Base-by-base conservation (phyloP, 2,888 invertebrate genomes). In the Stegophylla sp. region DNA sequence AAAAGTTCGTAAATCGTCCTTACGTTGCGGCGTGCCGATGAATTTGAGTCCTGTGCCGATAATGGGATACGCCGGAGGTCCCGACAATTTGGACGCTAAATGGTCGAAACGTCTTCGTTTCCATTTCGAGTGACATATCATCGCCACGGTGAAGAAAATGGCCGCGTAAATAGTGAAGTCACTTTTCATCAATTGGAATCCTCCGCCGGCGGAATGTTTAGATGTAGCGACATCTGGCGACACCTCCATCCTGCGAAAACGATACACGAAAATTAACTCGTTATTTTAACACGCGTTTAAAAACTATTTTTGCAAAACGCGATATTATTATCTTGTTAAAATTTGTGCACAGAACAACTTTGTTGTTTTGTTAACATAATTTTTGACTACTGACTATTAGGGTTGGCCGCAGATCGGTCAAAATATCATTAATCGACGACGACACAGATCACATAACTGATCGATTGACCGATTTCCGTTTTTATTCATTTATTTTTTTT, bases 101-200 rank as follows among this genome's bases (percentile, higher is more conserved):
- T 63, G 83, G 51, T 83, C 83, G 74, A 84, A 71, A 34, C 82
- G 82, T 20, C 83, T 81, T 5, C 83, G 79, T 20, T 74, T 82
- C 83, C 83, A 83, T 82, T 84, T 83, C 15, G n/a, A 66, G 15
- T 82, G 26, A 43, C 61, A 75, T 63, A 63, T 64, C n/a, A 71
- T 20, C 9, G 71, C 63, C 43, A 82, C 82, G 13, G 71, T 17
- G 34, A 76, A 71, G 2, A 63, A 59, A 23, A 82, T 71, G 15
- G 79, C 12, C 85, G 82, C 84, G 85, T 86, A 83, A 87, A 17
- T 48, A 17, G 20, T 79, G 23, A 79, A 48, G 13, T 79, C 79
- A 12, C 69, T 28, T 41, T 34, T 61, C 4, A 69, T 20, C 48
- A 79, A 20, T 7, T 48, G 69, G 12, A 71, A 34, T 12, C 59